phyloP scores from a whole-genome alignment of 2,113 vertebrate genomes.

The Spizaetus ornatus region DNA sequence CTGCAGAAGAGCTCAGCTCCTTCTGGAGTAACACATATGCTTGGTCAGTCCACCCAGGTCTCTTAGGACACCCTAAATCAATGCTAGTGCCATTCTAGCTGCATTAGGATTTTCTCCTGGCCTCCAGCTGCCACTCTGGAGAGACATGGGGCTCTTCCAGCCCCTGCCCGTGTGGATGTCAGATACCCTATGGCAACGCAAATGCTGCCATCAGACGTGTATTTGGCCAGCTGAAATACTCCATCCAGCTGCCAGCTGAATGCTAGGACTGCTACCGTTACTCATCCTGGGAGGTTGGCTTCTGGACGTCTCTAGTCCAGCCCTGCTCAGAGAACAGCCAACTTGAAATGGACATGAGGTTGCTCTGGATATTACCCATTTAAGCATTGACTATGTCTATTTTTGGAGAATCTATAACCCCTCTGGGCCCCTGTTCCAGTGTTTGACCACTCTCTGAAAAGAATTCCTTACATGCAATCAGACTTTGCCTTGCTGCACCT shows the following conservation, averaged over 20 bases:
- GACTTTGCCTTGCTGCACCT: not conserved
- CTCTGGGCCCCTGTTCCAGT: not conserved
- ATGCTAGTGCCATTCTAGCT: not conserved
- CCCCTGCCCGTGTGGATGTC: not conserved
- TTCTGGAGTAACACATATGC: accelerated
- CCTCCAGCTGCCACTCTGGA: not conserved
- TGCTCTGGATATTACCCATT: not conserved
- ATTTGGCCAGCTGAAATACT: not conserved
- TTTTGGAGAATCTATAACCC: not conserved
- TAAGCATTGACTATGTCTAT: accelerated
- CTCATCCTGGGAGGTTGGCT: not conserved
- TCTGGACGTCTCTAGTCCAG: not conserved
- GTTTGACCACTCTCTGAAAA: not conserved
- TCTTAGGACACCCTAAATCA: not conserved
- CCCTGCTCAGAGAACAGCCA: not conserved
- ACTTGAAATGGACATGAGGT: accelerated
- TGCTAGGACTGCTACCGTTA: not conserved
- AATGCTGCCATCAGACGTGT: not conserved
- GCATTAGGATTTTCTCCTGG: not conserved
- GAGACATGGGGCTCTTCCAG: not conserved
- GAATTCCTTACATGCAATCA: not conserved
- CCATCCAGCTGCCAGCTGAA: not conserved
- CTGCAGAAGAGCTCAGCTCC: not conserved
- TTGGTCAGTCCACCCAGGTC: not conserved
- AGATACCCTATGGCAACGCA: not conserved